phyloP scores from a whole-genome alignment of 2,113 vertebrate species.

The Lepus europaeus region DNA sequence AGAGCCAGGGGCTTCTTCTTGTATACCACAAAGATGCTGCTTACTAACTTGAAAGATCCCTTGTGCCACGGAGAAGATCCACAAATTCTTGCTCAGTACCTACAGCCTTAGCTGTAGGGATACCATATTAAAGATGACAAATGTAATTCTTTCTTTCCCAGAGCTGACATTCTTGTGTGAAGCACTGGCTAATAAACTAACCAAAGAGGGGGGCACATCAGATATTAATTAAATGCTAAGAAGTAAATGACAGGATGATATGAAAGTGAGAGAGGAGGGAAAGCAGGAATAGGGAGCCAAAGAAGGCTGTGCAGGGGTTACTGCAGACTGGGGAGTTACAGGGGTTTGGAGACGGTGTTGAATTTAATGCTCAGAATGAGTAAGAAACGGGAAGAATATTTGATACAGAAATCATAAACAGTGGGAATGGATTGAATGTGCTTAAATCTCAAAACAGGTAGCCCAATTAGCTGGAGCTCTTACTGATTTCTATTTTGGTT shows the following conservation, averaged over 20 bases:
- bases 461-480: neutral
- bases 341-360: neutral
- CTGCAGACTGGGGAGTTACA: neutral
- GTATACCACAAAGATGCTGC: neutral
- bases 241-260: conserved; percentile 1
- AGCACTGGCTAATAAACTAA: neutral
- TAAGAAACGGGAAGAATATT: neutral
- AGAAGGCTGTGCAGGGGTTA: neutral
- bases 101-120: neutral
- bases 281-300: neutral
- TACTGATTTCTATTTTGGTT: neutral
- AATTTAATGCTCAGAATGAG: conserved; percentile 4
- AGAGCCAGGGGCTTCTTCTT: no score
- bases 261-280: neutral
- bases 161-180: neutral
- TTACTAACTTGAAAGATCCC: neutral
- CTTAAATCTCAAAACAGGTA: neutral
- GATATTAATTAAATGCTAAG: neutral
- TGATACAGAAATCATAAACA: neutral
- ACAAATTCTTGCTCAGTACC: neutral
- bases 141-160: neutral
- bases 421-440: neutral
- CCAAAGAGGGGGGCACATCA: neutral
- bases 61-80: neutral
- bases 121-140: neutral